These are phyloP conservation scores for Sapayoa aenigma DNA, from an alignment of 2,113 vertebrate genomes.

Conservation along the genomic window DNA sequence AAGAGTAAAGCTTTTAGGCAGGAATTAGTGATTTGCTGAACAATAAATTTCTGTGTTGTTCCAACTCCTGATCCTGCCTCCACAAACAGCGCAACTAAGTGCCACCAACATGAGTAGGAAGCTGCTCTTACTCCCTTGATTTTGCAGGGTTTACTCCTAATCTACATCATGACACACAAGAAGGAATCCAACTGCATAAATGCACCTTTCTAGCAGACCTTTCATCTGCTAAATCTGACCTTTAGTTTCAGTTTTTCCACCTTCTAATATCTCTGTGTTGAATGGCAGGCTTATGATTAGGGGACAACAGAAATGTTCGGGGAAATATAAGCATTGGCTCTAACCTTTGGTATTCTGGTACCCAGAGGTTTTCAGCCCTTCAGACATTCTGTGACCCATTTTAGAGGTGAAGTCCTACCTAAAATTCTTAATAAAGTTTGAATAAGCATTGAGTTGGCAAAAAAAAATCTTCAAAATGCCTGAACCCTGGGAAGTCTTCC, in stretches of 20 bases:
- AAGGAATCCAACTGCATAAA: background rate
- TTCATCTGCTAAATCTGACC: background rate
- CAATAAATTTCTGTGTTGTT: background rate
- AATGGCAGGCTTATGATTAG: slow-evolving; percentile 42
- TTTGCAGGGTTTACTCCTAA: background rate
- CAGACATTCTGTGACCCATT: background rate
- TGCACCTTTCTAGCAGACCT: background rate
- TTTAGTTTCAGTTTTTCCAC: slow-evolving; percentile 34
- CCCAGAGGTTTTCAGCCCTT: background rate
- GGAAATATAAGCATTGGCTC: background rate
- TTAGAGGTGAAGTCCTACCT: background rate
- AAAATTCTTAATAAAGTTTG: slow-evolving; percentile 15
- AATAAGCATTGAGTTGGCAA: background rate
- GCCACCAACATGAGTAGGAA: background rate
- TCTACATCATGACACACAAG: background rate
- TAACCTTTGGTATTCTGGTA: background rate
- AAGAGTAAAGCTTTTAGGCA: background rate
- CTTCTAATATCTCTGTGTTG: background rate
- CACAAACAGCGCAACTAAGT: background rate
- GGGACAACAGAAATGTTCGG: background rate
- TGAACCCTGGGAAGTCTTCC: background rate
- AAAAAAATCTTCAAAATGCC: background rate
- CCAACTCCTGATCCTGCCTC: background rate
- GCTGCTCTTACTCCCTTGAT: background rate
- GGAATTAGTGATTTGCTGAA: background rate